These are phyloP conservation scores for Seladonia tumulorum DNA, from an alignment of 2,888 invertebrate species.

Conservation along the genomic window DNA sequence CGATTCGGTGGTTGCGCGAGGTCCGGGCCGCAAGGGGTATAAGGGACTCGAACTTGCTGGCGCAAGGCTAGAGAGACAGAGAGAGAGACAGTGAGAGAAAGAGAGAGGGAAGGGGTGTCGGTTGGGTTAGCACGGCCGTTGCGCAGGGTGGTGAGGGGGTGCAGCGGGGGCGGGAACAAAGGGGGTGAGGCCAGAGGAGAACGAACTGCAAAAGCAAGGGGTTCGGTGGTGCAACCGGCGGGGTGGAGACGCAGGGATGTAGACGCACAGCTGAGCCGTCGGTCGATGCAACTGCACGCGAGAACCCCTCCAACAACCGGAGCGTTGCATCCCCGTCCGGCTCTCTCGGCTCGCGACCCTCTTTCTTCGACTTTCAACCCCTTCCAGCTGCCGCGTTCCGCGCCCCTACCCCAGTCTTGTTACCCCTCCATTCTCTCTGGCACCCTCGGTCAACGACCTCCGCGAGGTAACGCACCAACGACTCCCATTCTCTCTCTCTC, in stretches of 20 bases:
- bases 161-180: constrained; percentile 1
- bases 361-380: constrained; percentile 50
- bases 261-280: constrained; percentile 80
- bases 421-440: constrained; percentile 68
- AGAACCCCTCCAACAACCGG: constrained; percentile 65
- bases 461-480: constrained; percentile 75
- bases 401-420: constrained; percentile 59
- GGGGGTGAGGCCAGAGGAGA: constrained; percentile 60
- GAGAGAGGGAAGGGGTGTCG: constrained; percentile 9
- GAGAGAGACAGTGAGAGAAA: too few relatives aligned
- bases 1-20: constrained; percentile 83
- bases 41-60: constrained; percentile 52
- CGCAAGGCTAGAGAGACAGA: constrained; percentile 21
- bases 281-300: constrained; percentile 82
- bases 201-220: constrained; percentile 63
- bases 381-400: constrained; percentile 40
- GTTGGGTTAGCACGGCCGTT: constrained; percentile 19
- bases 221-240: constrained; percentile 39
- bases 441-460: constrained; percentile 82
- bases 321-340: constrained; percentile 22
- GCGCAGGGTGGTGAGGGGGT: background rate
- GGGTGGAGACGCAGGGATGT: constrained; percentile 60
- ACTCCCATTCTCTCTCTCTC: constrained; percentile 61
- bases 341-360: constrained; percentile 52
- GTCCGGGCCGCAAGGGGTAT: constrained; percentile 79